Percentiles rank a stretch among this genome's conserved stretches.
Conservation (phyloP, 2,797 vertebrate genomes). For the Rhabdophis nuchalis region DNA sequence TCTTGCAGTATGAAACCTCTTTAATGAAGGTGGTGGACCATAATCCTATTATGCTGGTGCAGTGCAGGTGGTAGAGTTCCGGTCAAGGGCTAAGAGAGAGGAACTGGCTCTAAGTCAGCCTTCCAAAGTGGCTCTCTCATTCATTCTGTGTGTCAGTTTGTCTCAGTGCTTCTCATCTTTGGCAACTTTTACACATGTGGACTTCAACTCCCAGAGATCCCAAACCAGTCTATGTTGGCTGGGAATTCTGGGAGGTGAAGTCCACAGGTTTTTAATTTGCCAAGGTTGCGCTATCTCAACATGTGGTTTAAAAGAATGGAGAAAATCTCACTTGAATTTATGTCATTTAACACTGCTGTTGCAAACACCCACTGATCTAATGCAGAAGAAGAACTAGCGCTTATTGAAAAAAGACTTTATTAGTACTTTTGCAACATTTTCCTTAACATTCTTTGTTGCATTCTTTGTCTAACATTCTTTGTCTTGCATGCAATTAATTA, state of each 20-base stretch:
- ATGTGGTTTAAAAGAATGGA: constrained; percentile 60
- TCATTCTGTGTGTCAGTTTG: neutral
- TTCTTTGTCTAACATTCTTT: constrained; percentile 64
- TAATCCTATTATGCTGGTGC: neutral
- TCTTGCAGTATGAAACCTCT: neutral
- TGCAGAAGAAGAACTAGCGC: constrained; percentile 36
- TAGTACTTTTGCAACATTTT: constrained; percentile 60
- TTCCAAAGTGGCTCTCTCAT: neutral
- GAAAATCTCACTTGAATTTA: constrained; percentile 65
- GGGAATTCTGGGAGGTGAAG: neutral
- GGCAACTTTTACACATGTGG: neutral
- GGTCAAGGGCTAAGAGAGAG: neutral
- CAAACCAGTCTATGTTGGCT: neutral
- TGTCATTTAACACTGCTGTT: constrained; percentile 51
- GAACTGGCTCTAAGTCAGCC: neutral
- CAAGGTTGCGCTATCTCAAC: constrained; percentile 6
- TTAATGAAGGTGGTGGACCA: neutral
- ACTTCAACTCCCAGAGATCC: neutral
- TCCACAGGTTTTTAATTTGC: neutral
- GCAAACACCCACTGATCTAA: constrained; percentile 55
- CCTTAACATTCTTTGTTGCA: constrained; percentile 59
- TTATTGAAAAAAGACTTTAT: constrained; percentile 50
- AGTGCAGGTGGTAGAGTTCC: neutral
- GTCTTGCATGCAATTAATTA: constrained; percentile 48
- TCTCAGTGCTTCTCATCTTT: neutral